Percentiles rank a stretch among this genome's conserved stretches.
phyloP scores from a whole-genome alignment of 2,113 vertebrate species.

The Lathamus discolor region DNA sequence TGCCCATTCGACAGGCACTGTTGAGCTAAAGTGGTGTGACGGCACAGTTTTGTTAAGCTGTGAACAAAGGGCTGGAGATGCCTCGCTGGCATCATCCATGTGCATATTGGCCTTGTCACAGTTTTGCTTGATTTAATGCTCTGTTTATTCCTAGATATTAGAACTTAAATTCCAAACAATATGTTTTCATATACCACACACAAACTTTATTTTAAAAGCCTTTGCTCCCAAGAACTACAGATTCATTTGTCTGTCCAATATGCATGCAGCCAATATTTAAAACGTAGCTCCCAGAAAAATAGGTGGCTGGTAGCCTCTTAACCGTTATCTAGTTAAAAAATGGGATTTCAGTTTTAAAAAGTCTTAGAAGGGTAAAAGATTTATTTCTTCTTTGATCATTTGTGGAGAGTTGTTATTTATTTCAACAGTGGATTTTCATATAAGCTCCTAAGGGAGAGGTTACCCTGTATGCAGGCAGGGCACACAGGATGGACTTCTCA shows the following conservation, averaged over 20 bases:
- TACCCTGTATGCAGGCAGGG: conserved; percentile 41
- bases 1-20: conserved; percentile 92
- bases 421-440: conserved; percentile 73
- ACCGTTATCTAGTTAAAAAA: conserved; percentile 76
- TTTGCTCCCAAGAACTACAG: conserved; percentile 52
- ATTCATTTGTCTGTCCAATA: conserved; percentile 52
- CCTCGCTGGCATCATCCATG: conserved; percentile 84
- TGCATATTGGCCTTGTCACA: conserved; percentile 91
- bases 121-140: conserved; percentile 97
- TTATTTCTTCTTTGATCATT: conserved; percentile 84
- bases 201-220: conserved; percentile 79
- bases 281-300: conserved; percentile 67
- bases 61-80: conserved; percentile 94
- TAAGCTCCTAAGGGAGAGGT: conserved; percentile 69
- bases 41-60: conserved; percentile 98
- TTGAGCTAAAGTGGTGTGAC: conserved; percentile 98
- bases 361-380: conserved; percentile 77
- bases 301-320: conserved; percentile 71
- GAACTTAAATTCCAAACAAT: conserved; percentile 87
- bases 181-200: conserved; percentile 71
- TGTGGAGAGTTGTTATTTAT: conserved; percentile 76
- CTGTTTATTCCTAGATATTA: conserved; percentile 94
- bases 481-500: conserved; percentile 52
- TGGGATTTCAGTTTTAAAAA: conserved; percentile 72
- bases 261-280: conserved; percentile 34